Evolutionary conservation across 1,140 invertebrate genomes (phyloP).

Genomic region (Pseudomyrmex concolor): DNA sequence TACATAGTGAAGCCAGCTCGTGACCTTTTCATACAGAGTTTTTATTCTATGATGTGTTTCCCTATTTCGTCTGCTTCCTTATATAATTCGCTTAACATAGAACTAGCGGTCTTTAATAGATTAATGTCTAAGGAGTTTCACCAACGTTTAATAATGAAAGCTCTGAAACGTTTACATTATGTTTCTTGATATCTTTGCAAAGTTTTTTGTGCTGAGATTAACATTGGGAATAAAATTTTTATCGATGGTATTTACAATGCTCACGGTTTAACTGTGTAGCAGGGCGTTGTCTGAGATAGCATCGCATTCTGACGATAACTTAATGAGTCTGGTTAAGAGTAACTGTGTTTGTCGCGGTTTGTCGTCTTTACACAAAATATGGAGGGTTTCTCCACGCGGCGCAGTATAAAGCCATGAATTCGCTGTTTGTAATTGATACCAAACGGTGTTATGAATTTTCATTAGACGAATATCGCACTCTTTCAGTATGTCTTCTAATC

Average conservation of each 20-base stretch:
- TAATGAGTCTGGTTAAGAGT: neutral
- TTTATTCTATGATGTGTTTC: too few species aligned
- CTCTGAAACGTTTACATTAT: too few species aligned
- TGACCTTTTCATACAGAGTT: too few species aligned
- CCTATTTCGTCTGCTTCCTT: neutral
- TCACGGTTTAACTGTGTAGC: neutral
- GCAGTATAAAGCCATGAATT: conserved; percentile 1
- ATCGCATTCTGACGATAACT: neutral
- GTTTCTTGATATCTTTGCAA: too few species aligned
- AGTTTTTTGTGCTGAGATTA: too few species aligned
- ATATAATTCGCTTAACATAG: too few species aligned
- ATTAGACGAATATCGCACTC: neutral
- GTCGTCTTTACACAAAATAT: neutral
- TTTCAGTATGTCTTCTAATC: neutral
- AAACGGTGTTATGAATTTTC: neutral
- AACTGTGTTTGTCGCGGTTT: neutral
- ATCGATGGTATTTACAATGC: too few species aligned
- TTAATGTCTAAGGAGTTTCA: too few species aligned
- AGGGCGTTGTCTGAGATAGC: neutral
- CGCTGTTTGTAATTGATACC: neutral
- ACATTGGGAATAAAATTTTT: too few species aligned
- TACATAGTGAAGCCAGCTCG: neutral
- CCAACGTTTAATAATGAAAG: too few species aligned
- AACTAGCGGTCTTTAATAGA: too few species aligned
- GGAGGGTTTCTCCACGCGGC: neutral